Conservation (phyloP, 1,140 invertebrate species). For the Arctopsyche grandis region DNA sequence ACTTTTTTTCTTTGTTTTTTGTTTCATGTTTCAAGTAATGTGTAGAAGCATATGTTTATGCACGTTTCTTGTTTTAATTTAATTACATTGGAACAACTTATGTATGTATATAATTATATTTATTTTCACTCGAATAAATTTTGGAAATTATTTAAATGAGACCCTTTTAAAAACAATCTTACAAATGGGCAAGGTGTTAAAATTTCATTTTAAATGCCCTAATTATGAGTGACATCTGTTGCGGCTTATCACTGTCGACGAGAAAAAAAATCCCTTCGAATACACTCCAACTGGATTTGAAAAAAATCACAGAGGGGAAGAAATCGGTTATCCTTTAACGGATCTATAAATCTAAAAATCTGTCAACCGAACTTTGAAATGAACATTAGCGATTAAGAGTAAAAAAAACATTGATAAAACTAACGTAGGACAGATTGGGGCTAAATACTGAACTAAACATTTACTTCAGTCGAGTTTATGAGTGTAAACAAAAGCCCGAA, state of each 20-base stretch:
- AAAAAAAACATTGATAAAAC: no score
- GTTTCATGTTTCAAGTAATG: not conserved
- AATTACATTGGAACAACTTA: no score
- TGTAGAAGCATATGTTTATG: not conserved
- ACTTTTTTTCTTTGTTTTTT: not conserved
- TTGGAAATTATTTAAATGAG: no score
- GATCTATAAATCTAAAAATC: constrained; percentile 29
- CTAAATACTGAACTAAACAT: no score
- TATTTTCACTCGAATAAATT: no score
- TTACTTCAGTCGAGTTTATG: no score
- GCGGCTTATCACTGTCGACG: constrained; percentile 4
- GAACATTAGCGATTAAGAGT: not conserved
- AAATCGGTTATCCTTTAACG: constrained; percentile 12
- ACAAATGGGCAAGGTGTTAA: constrained; percentile 30
- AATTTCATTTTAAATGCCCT: constrained; percentile 51
- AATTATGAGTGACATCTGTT: constrained; percentile 54
- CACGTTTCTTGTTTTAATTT: not conserved
- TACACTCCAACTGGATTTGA: not conserved
- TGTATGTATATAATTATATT: no score
- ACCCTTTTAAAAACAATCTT: constrained; percentile 18
- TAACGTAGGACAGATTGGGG: no score
- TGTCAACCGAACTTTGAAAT: not conserved
- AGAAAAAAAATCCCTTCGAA: constrained; percentile 34
- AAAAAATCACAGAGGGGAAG: not conserved
- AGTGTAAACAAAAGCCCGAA: no score